Percentiles rank a stretch among this genome's conserved stretches.
Conservation (phyloP, 37 sponge, comb jelly and placozoan species). For the Beroe ovata region DNA sequence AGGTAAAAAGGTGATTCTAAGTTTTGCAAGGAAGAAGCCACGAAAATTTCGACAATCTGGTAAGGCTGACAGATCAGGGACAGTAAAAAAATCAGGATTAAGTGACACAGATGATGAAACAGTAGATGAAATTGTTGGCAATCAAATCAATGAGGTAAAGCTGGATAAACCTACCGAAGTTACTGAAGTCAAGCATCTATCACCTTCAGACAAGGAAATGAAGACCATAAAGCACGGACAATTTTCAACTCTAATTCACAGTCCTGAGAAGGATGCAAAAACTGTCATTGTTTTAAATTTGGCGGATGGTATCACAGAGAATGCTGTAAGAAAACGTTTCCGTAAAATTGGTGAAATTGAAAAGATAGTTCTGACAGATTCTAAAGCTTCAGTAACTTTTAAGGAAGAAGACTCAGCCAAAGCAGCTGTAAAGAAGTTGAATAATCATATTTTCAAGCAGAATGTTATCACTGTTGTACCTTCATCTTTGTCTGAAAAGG, state of each 20-base stretch:
- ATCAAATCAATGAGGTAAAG: background rate
- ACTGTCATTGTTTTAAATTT: background rate
- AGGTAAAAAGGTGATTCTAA: constrained; percentile 5
- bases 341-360: constrained; percentile 25
- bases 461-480: constrained; percentile 14
- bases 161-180: background rate
- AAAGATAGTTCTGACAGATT: background rate
- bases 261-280: background rate
- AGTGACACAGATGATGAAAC: constrained; percentile 51
- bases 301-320: background rate
- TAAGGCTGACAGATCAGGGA: background rate
- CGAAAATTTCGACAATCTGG: constrained; percentile 1
- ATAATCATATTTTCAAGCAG: constrained; percentile 35
- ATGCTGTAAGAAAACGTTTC: background rate
- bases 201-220: background rate
- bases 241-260: background rate
- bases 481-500: background rate
- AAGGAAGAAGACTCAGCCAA: constrained; percentile 31
- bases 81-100: background rate
- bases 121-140: background rate
- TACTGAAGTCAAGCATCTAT: too few relatives aligned
- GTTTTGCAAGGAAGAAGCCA: constrained; percentile 9
- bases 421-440: background rate
- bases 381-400: background rate
- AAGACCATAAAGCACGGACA: background rate